Conservation (phyloP, 2,797 vertebrate genomes). For the Setipinna tenuifilis region DNA sequence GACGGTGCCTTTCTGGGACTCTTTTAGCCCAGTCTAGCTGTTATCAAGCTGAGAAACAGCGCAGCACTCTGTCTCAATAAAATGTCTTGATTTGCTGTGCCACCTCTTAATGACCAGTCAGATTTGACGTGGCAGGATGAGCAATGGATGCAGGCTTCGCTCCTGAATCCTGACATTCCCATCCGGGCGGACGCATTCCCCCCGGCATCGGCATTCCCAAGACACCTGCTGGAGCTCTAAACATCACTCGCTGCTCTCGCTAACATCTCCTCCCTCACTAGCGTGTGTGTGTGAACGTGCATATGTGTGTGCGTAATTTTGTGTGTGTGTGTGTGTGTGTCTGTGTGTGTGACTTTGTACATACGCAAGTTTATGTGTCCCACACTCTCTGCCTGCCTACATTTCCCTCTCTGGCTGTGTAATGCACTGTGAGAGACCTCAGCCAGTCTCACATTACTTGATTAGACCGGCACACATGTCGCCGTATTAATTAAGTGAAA, state of each 20-base stretch:
- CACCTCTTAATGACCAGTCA: constrained; percentile 16
- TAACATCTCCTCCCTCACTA: neutral
- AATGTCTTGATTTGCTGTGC: constrained; percentile 11
- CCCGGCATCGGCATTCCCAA: neutral
- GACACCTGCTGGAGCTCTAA: neutral
- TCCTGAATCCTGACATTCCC: neutral
- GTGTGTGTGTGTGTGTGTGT: too few relatives aligned
- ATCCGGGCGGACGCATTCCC: neutral
- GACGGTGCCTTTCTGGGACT: neutral
- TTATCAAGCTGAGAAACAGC: neutral
- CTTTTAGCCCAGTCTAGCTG: neutral
- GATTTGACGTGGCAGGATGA: constrained; percentile 17
- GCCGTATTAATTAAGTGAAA: constrained; percentile 47
- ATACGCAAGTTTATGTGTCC: neutral
- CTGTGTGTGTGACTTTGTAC: neutral
- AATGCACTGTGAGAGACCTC: constrained; percentile 34
- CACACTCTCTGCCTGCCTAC: constrained; percentile 16
- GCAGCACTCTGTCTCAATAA: neutral
- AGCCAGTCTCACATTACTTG: constrained; percentile 48
- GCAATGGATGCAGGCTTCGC: neutral
- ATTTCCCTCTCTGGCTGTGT: constrained; percentile 29
- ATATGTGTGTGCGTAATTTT: neutral
- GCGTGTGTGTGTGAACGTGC: neutral
- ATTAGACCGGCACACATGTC: constrained; percentile 45
- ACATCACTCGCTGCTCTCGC: neutral